Conservation (phyloP, 2,797 vertebrate genomes). For the Lophius americanus region DNA sequence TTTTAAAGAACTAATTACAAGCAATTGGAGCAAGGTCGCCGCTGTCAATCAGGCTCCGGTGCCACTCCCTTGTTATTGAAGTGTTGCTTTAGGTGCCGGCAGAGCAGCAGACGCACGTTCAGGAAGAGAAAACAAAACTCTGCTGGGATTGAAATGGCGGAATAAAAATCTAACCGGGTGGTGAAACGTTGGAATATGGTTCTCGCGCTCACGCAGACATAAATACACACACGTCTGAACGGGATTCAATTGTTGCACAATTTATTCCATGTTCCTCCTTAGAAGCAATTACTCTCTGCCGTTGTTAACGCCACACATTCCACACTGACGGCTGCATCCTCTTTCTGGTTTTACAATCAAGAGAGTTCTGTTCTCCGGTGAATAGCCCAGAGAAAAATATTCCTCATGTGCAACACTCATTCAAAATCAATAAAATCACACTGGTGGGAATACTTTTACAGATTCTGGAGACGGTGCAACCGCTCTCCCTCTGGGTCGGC, state of each 20-base stretch:
- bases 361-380: slow-evolving; percentile 37
- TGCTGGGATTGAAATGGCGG: background rate
- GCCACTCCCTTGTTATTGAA: slow-evolving; percentile 84
- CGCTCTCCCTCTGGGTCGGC: slow-evolving; percentile 15
- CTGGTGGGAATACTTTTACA: slow-evolving; percentile 25
- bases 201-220: background rate
- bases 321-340: slow-evolving; percentile 22
- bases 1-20: slow-evolving; percentile 93
- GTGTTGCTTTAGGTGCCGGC: slow-evolving; percentile 81
- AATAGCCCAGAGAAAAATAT: slow-evolving; percentile 8
- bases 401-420: slow-evolving; percentile 39
- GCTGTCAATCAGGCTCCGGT: slow-evolving; percentile 85
- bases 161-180: background rate
- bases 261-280: slow-evolving; percentile 26
- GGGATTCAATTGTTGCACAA: slow-evolving; percentile 6
- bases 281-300: slow-evolving; percentile 23
- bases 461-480: slow-evolving; percentile 35
- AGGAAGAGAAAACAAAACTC: background rate
- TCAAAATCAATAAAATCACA: slow-evolving; percentile 51
- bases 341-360: slow-evolving; percentile 29
- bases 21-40: slow-evolving; percentile 94
- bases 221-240: background rate
- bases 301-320: slow-evolving; percentile 21
- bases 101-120: slow-evolving; percentile 21
- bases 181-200: background rate